Evolutionary conservation across 1,140 invertebrate genomes (phyloP).

Genomic region (Drosophila oshimai): DNA sequence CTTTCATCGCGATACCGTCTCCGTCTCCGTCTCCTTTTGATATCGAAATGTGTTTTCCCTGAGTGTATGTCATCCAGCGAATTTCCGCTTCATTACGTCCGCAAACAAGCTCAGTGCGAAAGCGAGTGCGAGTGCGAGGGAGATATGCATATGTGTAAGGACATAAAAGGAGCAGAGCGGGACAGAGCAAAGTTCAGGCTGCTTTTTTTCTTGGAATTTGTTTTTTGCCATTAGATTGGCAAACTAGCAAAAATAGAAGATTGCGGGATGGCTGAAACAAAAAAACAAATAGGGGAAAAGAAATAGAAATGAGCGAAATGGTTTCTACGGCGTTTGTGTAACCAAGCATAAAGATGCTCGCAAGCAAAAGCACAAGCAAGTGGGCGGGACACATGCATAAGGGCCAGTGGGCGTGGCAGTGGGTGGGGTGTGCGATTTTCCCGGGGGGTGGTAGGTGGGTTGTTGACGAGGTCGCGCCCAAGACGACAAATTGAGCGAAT

Average conservation of each 20-base stretch:
- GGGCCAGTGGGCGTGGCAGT: constrained; percentile 10
- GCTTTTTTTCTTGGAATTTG: not conserved
- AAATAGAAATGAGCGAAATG: constrained; percentile 39
- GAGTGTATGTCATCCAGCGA: constrained; percentile 35
- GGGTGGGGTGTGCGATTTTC: not conserved
- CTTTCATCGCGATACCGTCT: no score
- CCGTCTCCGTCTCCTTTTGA: no score
- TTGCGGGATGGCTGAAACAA: constrained; percentile 2
- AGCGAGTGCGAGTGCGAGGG: not conserved
- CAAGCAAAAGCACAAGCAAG: constrained; percentile 26
- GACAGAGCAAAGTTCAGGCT: constrained; percentile 13
- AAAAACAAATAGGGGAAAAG: constrained; percentile 15
- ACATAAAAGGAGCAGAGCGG: not conserved
- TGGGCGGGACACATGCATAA: constrained; percentile 14
- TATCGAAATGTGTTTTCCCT: not conserved
- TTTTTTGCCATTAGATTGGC: constrained; percentile 51
- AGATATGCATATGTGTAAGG: not conserved
- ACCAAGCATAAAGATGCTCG: constrained; percentile 46
- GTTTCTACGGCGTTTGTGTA: constrained; percentile 56
- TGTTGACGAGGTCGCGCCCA: constrained; percentile 32
- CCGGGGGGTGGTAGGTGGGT: not conserved
- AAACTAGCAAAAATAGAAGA: constrained; percentile 36
- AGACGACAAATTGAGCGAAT: constrained; percentile 82
- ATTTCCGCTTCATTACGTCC: constrained; percentile 41
- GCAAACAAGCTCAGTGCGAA: constrained; percentile 13